Conservation (phyloP, 2,797 vertebrate genomes). For the Gobio occitaniae region DNA sequence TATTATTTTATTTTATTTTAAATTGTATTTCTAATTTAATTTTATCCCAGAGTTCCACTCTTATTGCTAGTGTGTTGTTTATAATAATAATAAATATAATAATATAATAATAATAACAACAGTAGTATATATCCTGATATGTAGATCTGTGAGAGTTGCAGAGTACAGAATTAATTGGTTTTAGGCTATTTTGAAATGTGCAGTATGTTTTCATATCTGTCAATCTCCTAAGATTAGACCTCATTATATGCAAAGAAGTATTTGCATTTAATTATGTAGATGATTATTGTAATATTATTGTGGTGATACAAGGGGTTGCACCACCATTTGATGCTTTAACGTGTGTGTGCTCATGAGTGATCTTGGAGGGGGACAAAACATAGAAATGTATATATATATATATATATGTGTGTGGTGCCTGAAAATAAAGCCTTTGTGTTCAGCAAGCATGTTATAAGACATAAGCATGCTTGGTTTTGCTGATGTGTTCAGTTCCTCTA, state of each 20-base stretch:
- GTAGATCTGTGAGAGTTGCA: background rate
- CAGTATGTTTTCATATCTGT: too few species aligned
- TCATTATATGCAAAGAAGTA: background rate
- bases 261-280: background rate
- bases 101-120: background rate
- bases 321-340: background rate
- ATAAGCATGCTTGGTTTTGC: background rate
- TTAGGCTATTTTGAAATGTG: background rate
- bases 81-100: background rate
- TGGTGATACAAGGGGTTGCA: background rate
- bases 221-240: background rate
- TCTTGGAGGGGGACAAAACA: background rate
- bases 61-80: too few species aligned
- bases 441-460: background rate
- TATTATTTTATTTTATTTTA: too few species aligned
- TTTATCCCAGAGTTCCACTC: background rate
- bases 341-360: background rate
- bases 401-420: background rate
- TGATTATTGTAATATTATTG: background rate
- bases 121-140: background rate
- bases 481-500: background rate
- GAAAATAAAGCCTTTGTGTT: background rate
- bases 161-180: background rate
- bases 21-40: background rate
- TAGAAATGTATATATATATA: background rate